Percentiles rank a stretch among this genome's conserved stretches.
phyloP scores from a whole-genome alignment of 1,140 invertebrate genomes.

The Drosophila murphyi region DNA sequence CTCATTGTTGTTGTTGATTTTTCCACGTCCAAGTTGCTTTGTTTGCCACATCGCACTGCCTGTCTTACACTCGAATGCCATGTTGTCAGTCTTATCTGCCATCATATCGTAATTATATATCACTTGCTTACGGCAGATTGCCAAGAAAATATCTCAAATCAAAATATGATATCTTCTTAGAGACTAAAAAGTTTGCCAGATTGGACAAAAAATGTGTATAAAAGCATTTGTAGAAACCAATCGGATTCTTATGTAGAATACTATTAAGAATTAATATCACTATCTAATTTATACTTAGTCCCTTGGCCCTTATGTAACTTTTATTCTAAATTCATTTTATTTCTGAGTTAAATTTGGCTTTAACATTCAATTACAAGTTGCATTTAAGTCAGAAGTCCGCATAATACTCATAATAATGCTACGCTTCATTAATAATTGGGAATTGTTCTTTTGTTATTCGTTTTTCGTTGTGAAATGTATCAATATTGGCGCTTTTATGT shows the following conservation, averaged over 20 bases:
- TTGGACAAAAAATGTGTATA: too few species aligned
- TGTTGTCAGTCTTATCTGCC: conserved; percentile 12
- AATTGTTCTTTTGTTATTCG: neutral
- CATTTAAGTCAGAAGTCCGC: too few species aligned
- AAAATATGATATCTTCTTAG: neutral
- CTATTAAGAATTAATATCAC: too few species aligned
- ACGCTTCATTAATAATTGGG: neutral
- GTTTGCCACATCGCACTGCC: conserved; percentile 34
- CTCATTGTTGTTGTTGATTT: conserved; percentile 47
- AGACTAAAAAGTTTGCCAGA: neutral
- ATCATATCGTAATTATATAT: conserved; percentile 10
- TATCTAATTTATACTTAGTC: too few species aligned
- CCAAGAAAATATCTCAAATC: too few species aligned
- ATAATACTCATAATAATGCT: neutral
- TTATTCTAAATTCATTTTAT: too few species aligned
- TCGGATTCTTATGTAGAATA: too few species aligned
- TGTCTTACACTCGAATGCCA: conserved; percentile 32
- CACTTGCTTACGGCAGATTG: conserved; percentile 1
- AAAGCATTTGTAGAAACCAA: too few species aligned
- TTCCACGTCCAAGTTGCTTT: conserved; percentile 55
- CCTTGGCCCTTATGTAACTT: too few species aligned
- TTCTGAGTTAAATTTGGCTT: too few species aligned
- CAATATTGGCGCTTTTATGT: conserved; percentile 74
- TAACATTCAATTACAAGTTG: too few species aligned
- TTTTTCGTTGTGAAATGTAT: conserved; percentile 55